phyloP scores from a whole-genome alignment of 2,888 invertebrate species.

The Catocala nupta region DNA sequence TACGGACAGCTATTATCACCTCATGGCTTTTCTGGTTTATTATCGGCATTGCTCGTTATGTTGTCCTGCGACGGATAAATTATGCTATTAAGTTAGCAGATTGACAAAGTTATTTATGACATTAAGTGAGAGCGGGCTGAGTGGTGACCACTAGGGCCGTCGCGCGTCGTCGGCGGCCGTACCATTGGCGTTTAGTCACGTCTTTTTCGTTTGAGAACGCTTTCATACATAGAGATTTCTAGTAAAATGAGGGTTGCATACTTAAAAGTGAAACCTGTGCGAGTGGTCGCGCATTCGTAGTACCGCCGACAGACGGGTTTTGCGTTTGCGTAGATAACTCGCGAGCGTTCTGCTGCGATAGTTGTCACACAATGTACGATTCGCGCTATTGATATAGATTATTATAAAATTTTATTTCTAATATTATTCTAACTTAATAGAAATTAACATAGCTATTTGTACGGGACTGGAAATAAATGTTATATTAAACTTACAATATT shows the following conservation, averaged over 20 bases:
- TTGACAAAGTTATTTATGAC: slow-evolving; percentile 87
- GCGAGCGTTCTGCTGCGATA: slow-evolving; percentile 61
- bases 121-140: slow-evolving; percentile 79
- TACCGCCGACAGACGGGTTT: slow-evolving; percentile 56
- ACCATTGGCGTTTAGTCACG: slow-evolving; percentile 45
- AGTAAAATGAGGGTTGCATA: slow-evolving; percentile 23
- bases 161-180: slow-evolving; percentile 56
- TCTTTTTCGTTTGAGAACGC: slow-evolving; percentile 34
- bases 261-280: slow-evolving; percentile 34
- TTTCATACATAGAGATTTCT: slow-evolving; percentile 19
- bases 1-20: slow-evolving; percentile 86
- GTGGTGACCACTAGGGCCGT: slow-evolving; percentile 72
- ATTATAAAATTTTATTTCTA: slow-evolving; percentile 30
- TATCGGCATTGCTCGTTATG: slow-evolving; percentile 86
- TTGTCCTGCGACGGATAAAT: slow-evolving; percentile 85
- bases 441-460: background rate
- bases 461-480: too few relatives aligned
- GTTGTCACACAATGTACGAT: slow-evolving; percentile 65
- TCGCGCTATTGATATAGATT: slow-evolving; percentile 54
- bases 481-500: too few relatives aligned
- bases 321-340: slow-evolving; percentile 61
- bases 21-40: slow-evolving; percentile 87
- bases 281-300: slow-evolving; percentile 39
- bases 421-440: slow-evolving; percentile 2
- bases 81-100: slow-evolving; percentile 87